Conservation (phyloP, 2,113 vertebrate genomes). For the Serilophus lunatus region DNA sequence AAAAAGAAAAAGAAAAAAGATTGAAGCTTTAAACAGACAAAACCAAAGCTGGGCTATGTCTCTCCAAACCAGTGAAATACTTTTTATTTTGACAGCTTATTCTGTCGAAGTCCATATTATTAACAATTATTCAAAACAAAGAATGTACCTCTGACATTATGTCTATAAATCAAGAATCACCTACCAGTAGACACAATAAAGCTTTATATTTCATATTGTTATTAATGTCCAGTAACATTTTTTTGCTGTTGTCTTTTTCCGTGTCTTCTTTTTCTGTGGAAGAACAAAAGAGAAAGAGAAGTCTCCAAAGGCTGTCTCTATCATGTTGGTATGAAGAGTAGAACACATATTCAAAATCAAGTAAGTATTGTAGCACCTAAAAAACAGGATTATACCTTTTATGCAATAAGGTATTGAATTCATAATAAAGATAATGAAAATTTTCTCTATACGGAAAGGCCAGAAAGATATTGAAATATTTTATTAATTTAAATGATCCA, state of each 20-base stretch:
- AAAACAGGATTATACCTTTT: background rate
- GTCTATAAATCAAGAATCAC: background rate
- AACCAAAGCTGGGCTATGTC: background rate
- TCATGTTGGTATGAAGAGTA: background rate
- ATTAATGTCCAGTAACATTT: background rate
- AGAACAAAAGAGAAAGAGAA: background rate
- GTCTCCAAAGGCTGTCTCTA: background rate
- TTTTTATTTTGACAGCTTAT: background rate
- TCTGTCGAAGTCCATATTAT: background rate
- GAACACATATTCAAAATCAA: background rate
- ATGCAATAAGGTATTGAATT: background rate
- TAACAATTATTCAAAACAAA: background rate
- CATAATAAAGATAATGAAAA: background rate
- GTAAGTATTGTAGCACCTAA: background rate
- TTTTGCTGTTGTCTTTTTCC: background rate
- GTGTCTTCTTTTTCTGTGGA: background rate
- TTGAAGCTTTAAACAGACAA: background rate
- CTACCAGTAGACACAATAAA: rapidly evolving
- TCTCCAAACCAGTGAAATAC: background rate
- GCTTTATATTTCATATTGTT: background rate
- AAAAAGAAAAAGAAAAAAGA: background rate
- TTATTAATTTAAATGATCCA: background rate
- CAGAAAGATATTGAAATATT: background rate
- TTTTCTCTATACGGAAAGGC: background rate
- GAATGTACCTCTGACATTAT: background rate